A percentile compares a stretch with the other conserved stretches of the same genome.
Conservation (phyloP, 2,797 vertebrate species). For the Lindbergichthys nudifrons region DNA sequence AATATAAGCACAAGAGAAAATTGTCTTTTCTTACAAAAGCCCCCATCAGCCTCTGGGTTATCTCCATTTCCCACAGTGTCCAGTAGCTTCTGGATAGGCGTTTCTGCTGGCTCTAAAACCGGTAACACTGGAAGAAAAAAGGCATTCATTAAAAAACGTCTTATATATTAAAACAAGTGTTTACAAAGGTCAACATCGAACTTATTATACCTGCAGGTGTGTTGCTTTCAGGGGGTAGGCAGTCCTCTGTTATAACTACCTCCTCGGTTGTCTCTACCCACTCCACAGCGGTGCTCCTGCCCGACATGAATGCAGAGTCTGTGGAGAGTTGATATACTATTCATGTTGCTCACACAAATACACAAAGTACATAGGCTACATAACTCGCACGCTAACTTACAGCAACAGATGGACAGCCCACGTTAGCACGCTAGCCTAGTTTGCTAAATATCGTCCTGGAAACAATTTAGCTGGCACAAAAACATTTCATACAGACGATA, state of each 20-base stretch:
- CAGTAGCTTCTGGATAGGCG: slow-evolving; percentile 75
- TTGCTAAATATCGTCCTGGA: not conserved
- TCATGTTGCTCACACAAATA: not conserved
- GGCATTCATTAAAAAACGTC: not conserved
- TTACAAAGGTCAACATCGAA: not conserved
- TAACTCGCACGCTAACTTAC: too few species aligned
- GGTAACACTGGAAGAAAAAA: slow-evolving; percentile 41
- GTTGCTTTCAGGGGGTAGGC: slow-evolving; percentile 29
- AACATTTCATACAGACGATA: fast-evolving
- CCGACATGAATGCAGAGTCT: slow-evolving; percentile 65
- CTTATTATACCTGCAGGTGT: slow-evolving; percentile 51
- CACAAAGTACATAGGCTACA: too few species aligned
- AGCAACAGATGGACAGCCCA: not conserved
- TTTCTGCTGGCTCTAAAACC: slow-evolving; percentile 52
- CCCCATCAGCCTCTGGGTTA: slow-evolving; percentile 46
- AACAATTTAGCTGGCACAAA: not conserved
- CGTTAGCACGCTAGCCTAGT: slow-evolving; percentile 18
- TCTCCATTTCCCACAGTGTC: slow-evolving; percentile 69
- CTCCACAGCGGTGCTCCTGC: slow-evolving; percentile 51
- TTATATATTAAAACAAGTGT: not conserved
- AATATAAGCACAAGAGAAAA: not conserved
- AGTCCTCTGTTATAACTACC: slow-evolving; percentile 68
- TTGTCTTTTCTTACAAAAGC: slow-evolving; percentile 68
- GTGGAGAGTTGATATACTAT: not conserved
- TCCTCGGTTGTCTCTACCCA: slow-evolving; percentile 78